phyloP scores from a whole-genome alignment of 1,140 invertebrate species.

The Rhagoletis pomonella region DNA sequence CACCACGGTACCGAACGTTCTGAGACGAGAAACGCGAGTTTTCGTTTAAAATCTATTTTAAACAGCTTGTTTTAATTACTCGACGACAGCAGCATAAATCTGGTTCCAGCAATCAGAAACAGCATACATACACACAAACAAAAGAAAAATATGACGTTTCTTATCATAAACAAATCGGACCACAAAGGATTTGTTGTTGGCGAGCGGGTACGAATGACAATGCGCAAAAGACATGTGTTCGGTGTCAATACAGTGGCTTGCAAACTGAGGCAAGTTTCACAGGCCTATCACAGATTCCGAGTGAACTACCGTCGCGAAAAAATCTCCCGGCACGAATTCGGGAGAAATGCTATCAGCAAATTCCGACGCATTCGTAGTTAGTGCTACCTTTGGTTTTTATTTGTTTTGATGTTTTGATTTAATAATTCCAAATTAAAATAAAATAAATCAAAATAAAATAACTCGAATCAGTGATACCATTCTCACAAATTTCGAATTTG shows the following conservation, averaged over 20 bases:
- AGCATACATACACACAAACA: background rate
- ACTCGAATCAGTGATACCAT: too few relatives aligned
- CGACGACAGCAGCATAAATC: background rate
- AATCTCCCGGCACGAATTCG: too few relatives aligned
- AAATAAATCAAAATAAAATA: too few relatives aligned
- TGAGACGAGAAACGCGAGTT: conserved; percentile 18
- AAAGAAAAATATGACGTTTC: too few relatives aligned
- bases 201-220: background rate
- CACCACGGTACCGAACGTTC: conserved; percentile 25
- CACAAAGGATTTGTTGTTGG: background rate
- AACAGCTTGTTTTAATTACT: conserved; percentile 27
- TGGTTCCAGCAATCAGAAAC: background rate
- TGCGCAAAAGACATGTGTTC: conserved; percentile 14
- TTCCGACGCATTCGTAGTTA: too few relatives aligned
- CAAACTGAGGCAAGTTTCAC: background rate
- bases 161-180: conserved; percentile 46
- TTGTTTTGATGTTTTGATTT: too few relatives aligned
- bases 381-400: too few relatives aligned
- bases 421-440: too few relatives aligned
- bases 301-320: too few relatives aligned
- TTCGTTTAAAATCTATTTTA: conserved; percentile 26
- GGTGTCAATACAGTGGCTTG: background rate
- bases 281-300: too few relatives aligned
- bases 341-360: too few relatives aligned
- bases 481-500: too few relatives aligned